These are phyloP conservation scores for Lysandra coridon DNA, from an alignment of 2,888 invertebrate genomes.

Conservation along the genomic window DNA sequence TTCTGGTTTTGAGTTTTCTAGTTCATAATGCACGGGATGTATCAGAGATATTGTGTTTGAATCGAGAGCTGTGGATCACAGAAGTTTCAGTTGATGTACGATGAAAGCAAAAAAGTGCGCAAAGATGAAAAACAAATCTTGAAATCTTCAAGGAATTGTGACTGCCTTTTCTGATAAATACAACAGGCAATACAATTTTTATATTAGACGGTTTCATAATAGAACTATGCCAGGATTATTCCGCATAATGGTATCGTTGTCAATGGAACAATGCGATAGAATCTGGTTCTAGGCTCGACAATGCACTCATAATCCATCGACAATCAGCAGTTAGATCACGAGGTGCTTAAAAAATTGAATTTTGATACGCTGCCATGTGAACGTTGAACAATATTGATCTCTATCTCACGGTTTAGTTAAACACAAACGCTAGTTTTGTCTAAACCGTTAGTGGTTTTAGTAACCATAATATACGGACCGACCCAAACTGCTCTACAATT, in stretches of 20 bases:
- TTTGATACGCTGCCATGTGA: neutral
- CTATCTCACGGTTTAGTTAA: neutral
- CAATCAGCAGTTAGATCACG: neutral
- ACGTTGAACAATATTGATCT: neutral
- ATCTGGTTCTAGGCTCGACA: neutral
- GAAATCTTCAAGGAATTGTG: neutral
- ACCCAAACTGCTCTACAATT: neutral
- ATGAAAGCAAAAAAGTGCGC: neutral
- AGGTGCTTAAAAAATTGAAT: neutral
- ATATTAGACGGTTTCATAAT: neutral
- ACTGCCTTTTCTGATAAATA: neutral
- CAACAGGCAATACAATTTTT: neutral
- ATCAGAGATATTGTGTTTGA: conserved; percentile 11
- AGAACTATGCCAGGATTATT: neutral
- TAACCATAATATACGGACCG: neutral
- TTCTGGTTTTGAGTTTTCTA: conserved; percentile 42
- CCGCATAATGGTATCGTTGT: conserved; percentile 3
- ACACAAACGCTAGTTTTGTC: neutral
- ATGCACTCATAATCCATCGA: neutral
- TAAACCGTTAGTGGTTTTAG: neutral
- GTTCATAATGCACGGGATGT: conserved; percentile 30
- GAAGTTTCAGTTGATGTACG: neutral
- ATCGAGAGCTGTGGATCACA: neutral
- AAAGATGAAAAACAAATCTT: neutral
- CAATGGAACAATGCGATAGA: conserved; percentile 3